phyloP scores from a whole-genome alignment of 2,113 vertebrate species.

The Arothron firmamentum region DNA sequence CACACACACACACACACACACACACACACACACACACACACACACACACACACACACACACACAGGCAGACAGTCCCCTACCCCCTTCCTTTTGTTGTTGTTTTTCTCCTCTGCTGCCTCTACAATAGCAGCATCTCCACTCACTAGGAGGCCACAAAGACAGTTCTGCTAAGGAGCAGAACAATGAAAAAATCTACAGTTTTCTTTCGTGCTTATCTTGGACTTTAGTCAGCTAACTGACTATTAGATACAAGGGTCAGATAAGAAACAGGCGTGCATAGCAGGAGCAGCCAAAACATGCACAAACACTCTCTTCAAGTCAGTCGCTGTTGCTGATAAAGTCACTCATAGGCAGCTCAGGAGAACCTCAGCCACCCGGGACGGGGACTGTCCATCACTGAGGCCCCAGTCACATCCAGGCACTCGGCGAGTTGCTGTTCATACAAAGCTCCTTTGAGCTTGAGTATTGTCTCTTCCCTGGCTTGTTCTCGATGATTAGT shows the following conservation, averaged over 20 bases:
- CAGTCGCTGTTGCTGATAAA: conserved; percentile 17
- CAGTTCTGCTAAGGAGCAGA: conserved; percentile 41
- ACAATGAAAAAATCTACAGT: conserved; percentile 55
- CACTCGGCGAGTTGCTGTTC: conserved; percentile 36
- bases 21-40: conserved; percentile 26
- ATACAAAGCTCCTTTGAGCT: conserved; percentile 71
- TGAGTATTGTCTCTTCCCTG: conserved; percentile 53
- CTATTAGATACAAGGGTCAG: conserved; percentile 19
- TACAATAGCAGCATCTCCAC: conserved; percentile 60
- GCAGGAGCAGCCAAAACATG: conserved; percentile 16
- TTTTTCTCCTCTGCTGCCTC: conserved; percentile 56
- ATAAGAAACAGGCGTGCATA: conserved; percentile 27
- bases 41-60: conserved; percentile 27
- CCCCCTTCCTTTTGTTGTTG: conserved; percentile 68
- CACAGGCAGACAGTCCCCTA: conserved; percentile 59
- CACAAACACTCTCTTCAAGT: conserved; percentile 8
- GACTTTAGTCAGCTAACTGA: conserved; percentile 44
- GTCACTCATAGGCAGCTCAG: background rate
- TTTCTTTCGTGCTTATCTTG: conserved; percentile 26
- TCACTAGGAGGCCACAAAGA: conserved; percentile 55
- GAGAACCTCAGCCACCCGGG: conserved; percentile 21
- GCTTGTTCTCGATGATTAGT: conserved; percentile 72
- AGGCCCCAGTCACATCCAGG: conserved; percentile 43
- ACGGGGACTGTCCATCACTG: conserved; percentile 9
- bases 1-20: conserved; percentile 17